These are phyloP conservation scores for Caerostris darwini DNA, from an alignment of 1,140 invertebrate species.

Conservation along the genomic window DNA sequence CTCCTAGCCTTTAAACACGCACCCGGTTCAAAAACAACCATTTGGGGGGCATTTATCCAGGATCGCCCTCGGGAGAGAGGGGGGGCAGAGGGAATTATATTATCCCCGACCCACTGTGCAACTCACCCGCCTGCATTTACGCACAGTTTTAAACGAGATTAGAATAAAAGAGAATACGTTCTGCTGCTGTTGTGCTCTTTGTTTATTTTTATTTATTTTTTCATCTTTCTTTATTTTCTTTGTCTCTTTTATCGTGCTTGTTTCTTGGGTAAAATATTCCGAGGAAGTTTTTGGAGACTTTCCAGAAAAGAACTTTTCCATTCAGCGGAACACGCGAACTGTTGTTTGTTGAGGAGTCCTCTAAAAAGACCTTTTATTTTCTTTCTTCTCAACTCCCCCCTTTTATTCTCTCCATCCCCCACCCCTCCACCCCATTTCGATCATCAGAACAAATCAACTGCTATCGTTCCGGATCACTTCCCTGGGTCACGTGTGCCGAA, in stretches of 20 bases:
- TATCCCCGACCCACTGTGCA: background rate
- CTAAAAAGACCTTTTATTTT: background rate
- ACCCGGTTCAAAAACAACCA: constrained; percentile 28
- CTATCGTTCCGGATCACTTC: constrained; percentile 21
- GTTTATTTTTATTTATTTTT: too few species aligned
- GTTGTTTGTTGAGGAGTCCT: background rate
- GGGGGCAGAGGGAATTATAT: background rate
- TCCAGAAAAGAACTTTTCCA: constrained; percentile 23
- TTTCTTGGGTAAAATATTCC: constrained; percentile 21
- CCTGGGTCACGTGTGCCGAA: background rate
- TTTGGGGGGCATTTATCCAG: constrained; percentile 30
- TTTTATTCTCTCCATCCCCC: background rate
- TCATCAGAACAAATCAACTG: constrained; percentile 8
- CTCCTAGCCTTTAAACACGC: background rate
- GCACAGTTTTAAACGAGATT: constrained; percentile 28
- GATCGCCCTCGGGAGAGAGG: background rate
- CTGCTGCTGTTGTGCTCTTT: background rate
- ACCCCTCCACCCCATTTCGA: background rate
- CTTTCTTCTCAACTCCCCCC: too few species aligned
- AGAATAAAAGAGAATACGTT: constrained; percentile 32
- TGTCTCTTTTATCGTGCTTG: background rate
- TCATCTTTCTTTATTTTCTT: background rate
- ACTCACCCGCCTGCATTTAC: background rate
- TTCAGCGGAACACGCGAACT: background rate
- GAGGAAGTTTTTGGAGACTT: constrained; percentile 12